Conservation (phyloP, 23 tunicate species). For the Botrylloides violaceus region DNA sequence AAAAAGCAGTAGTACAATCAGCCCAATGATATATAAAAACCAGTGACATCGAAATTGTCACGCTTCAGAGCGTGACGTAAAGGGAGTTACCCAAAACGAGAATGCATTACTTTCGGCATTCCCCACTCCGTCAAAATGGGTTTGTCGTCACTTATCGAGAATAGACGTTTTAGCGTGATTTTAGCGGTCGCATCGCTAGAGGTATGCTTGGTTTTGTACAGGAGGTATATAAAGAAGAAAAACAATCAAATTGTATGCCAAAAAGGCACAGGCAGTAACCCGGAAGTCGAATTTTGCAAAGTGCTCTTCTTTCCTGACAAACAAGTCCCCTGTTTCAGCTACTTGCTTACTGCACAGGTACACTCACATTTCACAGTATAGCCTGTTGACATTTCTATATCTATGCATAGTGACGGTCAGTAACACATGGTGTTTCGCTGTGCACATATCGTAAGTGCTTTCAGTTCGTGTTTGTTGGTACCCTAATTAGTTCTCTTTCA, state of each 20-base stretch:
- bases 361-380: background rate
- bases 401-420: no score
- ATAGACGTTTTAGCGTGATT: background rate
- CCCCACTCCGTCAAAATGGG: background rate
- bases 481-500: no score
- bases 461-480: no score
- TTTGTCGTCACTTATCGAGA: background rate
- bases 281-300: conserved; percentile 23
- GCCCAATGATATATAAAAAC: no score
- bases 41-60: no score
- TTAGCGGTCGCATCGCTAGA: background rate
- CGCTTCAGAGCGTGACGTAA: no score
- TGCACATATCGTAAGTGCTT: no score
- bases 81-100: no score
- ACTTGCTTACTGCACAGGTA: conserved; percentile 60
- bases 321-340: conserved; percentile 47
- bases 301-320: conserved; percentile 86
- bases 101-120: no score
- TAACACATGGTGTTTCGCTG: no score
- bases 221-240: background rate
- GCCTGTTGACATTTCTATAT: no score
- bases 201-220: background rate
- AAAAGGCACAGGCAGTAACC: background rate
- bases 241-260: background rate
- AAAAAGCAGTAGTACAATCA: no score